These are phyloP conservation scores for Paramormyrops kingsleyae DNA, from an alignment of 2,113 vertebrate genomes.

Conservation along the genomic window DNA sequence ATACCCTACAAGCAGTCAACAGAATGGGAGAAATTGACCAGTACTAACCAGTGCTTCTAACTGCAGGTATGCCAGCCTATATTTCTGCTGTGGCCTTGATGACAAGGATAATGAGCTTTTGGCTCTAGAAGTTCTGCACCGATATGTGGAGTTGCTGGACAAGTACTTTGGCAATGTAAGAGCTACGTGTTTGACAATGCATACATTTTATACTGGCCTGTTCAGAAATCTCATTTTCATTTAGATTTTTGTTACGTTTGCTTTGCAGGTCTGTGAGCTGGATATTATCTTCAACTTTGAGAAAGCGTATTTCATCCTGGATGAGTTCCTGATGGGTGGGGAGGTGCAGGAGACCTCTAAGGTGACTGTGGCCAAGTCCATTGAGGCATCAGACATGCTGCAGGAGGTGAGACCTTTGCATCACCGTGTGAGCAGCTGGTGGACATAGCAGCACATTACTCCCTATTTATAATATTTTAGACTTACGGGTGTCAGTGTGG, in stretches of 20 bases:
- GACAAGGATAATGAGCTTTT: slow-evolving; percentile 90
- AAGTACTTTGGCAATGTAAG: slow-evolving; percentile 97
- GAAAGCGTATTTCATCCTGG: slow-evolving; percentile 97
- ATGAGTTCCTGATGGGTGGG: slow-evolving; percentile 93
- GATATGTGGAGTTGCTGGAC: slow-evolving; percentile 94
- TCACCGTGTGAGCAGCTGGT: background rate
- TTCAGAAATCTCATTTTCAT: background rate
- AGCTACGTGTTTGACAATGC: background rate
- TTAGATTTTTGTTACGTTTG: background rate
- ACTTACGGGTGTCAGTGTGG: background rate
- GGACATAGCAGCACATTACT: background rate
- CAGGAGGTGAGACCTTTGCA: slow-evolving; percentile 79
- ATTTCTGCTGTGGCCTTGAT: slow-evolving; percentile 92
- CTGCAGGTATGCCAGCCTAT: slow-evolving; percentile 89
- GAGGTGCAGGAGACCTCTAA: slow-evolving; percentile 97
- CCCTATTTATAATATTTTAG: background rate
- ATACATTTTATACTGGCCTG: background rate
- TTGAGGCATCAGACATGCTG: slow-evolving; percentile 91
- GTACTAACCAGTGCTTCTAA: slow-evolving; percentile 20
- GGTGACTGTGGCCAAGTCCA: slow-evolving; percentile 74
- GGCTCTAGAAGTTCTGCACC: slow-evolving; percentile 86
- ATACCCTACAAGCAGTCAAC: background rate
- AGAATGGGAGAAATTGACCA: background rate
- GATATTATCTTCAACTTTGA: slow-evolving; percentile 99
- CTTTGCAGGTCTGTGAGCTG: slow-evolving; percentile 85